Evolutionary conservation across 2,797 vertebrate genomes (phyloP), one percentile per base, ranked within the genome.

Genomic region (Harpagifer antarcticus): DNA sequence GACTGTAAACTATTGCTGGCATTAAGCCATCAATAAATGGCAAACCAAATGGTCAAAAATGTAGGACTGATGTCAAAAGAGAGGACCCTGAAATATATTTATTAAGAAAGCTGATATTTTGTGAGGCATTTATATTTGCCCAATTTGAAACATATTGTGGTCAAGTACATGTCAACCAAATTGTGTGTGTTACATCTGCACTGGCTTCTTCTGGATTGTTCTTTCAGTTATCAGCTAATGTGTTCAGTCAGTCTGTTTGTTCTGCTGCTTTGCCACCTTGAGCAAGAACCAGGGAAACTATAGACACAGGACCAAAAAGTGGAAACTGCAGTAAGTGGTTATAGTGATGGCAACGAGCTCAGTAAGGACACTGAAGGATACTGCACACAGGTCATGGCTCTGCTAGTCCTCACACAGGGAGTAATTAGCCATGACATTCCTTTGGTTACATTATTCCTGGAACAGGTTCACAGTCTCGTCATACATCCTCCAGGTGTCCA

Each of bases 401-500:
- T 59, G 65, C 47, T 74, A 8, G 16, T 1, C 1, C 83, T 86
- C 85, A 84, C 82, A 84, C 31, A 57, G 83, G 86, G 80, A 90
- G 83, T 74, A 90, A 92, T 91, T 93, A 89, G 82, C 79, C 78
- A 82, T 70, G 42, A 86, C 78, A 83, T 69, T 86, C 56, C 68
- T 68, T 59, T 76, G 81, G 81, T 85, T 72, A 75, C 72, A 68
- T 78, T 83, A 74, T 88, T 91, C 62, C 79, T 90, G 84, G 89
- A 90, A 77, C 16, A 47, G 61, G 54, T 90, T 89, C 78, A 89
- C 72, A 81, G 77, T 53, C 78, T 68, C 44, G 43, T 78, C 31
- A 69, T 74, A 71, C 82, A 67, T 74, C 77, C 79, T 79, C 80
- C 62, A 89, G 84, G 79, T 89, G 74, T 86, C 70, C 60, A 80